phyloP scores from a whole-genome alignment of 2,113 vertebrate species.

The Myanophis thanlyinensis region DNA sequence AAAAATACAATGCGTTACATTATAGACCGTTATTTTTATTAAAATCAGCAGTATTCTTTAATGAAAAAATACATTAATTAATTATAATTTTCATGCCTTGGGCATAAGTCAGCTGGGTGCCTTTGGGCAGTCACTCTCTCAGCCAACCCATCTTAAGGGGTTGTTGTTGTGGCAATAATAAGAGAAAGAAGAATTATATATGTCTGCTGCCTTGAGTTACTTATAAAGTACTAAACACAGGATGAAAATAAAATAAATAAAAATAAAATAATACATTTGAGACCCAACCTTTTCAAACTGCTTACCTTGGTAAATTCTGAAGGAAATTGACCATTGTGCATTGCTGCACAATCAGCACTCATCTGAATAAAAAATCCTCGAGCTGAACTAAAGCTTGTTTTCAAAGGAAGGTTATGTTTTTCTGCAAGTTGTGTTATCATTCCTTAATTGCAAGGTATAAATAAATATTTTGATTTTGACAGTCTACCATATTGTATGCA shows the following conservation, averaged over 20 bases:
- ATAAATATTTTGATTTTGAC: not conserved
- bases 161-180: not conserved
- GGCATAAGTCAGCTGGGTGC: not conserved
- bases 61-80: not conserved
- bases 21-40: not conserved
- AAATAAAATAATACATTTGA: constrained; percentile 12
- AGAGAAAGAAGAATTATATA: not conserved
- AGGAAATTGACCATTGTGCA: constrained; percentile 81
- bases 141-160: not conserved
- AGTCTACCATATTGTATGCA: not conserved
- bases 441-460: constrained; percentile 61
- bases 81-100: not conserved
- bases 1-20: not conserved
- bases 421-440: constrained; percentile 86
- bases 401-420: constrained; percentile 85
- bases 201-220: not conserved
- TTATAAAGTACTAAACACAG: not conserved
- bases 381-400: constrained; percentile 89
- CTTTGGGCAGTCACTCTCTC: not conserved
- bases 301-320: constrained; percentile 92
- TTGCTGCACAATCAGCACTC: constrained; percentile 75
- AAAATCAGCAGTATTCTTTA: not conserved
- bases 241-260: not conserved
- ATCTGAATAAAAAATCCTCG: constrained; percentile 96
- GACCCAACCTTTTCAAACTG: not conserved